Evolutionary conservation across 1,140 invertebrate species (phyloP).

Genomic region (Bilobella aurantiaca): DNA sequence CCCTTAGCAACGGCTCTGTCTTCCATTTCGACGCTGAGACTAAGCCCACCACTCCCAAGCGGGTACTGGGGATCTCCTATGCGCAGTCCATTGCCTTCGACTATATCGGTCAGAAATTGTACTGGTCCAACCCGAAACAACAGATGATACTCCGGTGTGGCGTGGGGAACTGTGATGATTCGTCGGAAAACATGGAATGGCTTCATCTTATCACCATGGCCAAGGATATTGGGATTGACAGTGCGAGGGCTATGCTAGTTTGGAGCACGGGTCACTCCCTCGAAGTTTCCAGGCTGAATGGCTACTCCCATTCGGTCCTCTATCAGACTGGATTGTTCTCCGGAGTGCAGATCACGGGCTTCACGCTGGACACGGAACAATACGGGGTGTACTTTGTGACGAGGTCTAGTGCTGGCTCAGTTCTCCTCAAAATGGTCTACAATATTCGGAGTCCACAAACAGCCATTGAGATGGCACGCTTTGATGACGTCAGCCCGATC

Average conservation of each 20-base stretch:
- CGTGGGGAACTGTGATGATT: slow-evolving; percentile 60
- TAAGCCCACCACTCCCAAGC: neutral
- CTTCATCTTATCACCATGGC: slow-evolving; percentile 65
- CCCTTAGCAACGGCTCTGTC: slow-evolving; percentile 25
- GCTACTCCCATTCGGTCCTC: slow-evolving; percentile 40
- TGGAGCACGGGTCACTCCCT: slow-evolving; percentile 76
- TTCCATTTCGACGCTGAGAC: slow-evolving; percentile 18
- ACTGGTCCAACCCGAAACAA: slow-evolving; percentile 77
- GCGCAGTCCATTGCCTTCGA: slow-evolving; percentile 57
- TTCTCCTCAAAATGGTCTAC: slow-evolving; percentile 52
- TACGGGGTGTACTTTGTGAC: slow-evolving; percentile 69
- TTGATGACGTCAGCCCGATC: no score
- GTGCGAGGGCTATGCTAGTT: slow-evolving; percentile 67
- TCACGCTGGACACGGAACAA: slow-evolving; percentile 64
- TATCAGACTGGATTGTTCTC: slow-evolving; percentile 50
- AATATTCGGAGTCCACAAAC: no score
- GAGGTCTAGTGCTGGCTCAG: slow-evolving; percentile 59
- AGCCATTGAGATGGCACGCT: no score
- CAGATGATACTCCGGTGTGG: slow-evolving; percentile 74
- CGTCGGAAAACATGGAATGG: slow-evolving; percentile 60
- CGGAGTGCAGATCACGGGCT: slow-evolving; percentile 68
- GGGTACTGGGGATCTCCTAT: slow-evolving; percentile 5
- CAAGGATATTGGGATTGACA: slow-evolving; percentile 69
- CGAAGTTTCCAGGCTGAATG: slow-evolving; percentile 65
- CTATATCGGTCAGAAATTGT: slow-evolving; percentile 75